Evolutionary conservation across 2,113 vertebrate species (phyloP).

Genomic region (Rhinopomastus cyanomelas): DNA sequence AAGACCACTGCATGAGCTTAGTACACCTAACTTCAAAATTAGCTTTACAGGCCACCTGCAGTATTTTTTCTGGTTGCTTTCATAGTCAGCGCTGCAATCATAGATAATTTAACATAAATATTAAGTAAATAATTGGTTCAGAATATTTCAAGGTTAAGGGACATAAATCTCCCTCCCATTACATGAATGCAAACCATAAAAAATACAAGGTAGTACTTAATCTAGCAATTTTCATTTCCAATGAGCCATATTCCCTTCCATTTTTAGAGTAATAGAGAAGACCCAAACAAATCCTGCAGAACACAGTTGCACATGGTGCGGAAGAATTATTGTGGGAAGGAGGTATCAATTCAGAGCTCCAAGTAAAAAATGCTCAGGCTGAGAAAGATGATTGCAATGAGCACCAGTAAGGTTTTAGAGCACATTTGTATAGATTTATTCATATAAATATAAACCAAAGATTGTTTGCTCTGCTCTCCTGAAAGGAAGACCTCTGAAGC

Average conservation of each 20-base stretch:
- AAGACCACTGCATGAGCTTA: slow-evolving; percentile 74
- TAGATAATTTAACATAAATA: slow-evolving; percentile 80
- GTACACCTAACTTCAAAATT: slow-evolving; percentile 77
- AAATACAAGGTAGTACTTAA: slow-evolving; percentile 49
- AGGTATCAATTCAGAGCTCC: slow-evolving; percentile 49
- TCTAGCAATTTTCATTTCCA: slow-evolving; percentile 59
- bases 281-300: slow-evolving; percentile 59
- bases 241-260: slow-evolving; percentile 34
- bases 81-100: slow-evolving; percentile 74
- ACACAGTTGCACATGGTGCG: slow-evolving; percentile 7
- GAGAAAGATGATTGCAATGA: slow-evolving; percentile 23
- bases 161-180: slow-evolving; percentile 71
- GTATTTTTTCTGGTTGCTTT: slow-evolving; percentile 74
- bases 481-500: slow-evolving; percentile 51
- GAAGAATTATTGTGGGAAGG: slow-evolving; percentile 52
- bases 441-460: neutral
- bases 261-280: slow-evolving; percentile 47
- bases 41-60: slow-evolving; percentile 80
- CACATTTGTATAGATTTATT: slow-evolving; percentile 23
- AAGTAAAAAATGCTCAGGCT: slow-evolving; percentile 7
- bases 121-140: slow-evolving; percentile 81
- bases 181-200: slow-evolving; percentile 54
- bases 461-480: slow-evolving; percentile 34
- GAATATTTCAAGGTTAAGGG: slow-evolving; percentile 73
- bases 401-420: slow-evolving; percentile 2